Percentiles rank a stretch among this genome's conserved stretches.
Evolutionary conservation across 2,113 vertebrate species (phyloP).

Genomic region (Psittacula cyanocephala): DNA sequence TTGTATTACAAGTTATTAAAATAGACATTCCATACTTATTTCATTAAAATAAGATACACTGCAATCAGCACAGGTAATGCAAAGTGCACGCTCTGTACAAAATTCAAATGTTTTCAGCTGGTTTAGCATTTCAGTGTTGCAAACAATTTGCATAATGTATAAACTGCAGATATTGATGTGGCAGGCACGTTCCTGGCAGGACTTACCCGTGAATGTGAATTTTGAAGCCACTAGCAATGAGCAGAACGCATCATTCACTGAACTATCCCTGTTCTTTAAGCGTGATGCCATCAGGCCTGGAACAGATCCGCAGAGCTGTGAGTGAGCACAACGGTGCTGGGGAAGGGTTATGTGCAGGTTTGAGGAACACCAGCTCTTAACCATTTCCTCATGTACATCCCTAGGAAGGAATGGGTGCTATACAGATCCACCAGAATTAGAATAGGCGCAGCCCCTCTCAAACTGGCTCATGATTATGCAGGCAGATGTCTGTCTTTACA

Average conservation of each 20-base stretch:
- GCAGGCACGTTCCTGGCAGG: background rate
- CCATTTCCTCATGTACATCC: background rate
- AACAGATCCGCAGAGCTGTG: background rate
- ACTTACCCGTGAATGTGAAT: background rate
- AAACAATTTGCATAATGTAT: slow-evolving; percentile 1
- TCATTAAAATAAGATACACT: background rate
- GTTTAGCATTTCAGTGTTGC: background rate
- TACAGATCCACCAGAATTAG: background rate
- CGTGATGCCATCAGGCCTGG: background rate
- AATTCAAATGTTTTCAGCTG: background rate
- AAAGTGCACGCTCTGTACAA: background rate
- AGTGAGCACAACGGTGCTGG: background rate
- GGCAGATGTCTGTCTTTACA: background rate
- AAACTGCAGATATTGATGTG: background rate
- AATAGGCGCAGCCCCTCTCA: background rate
- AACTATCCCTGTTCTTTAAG: fast-evolving
- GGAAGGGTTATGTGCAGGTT: background rate
- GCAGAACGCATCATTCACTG: background rate
- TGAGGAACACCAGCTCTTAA: background rate
- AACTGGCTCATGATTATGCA: background rate
- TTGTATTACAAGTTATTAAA: background rate
- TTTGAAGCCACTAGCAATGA: background rate
- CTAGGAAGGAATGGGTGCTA: background rate
- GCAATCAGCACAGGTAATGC: background rate
- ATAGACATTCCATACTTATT: background rate